phyloP scores from a whole-genome alignment of 2,797 vertebrate species.

The Enteromius anoplus region DNA sequence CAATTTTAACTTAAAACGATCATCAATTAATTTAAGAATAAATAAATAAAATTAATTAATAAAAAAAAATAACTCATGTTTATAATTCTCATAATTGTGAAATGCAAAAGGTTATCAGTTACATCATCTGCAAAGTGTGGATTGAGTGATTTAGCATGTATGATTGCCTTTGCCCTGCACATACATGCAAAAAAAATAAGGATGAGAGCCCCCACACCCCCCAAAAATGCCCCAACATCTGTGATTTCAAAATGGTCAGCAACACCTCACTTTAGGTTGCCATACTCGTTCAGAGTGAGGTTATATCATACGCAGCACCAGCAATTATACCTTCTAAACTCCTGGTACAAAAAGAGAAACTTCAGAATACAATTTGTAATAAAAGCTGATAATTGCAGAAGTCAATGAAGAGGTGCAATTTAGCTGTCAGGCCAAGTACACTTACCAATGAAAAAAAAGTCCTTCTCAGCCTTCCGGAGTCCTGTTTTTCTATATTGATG shows the following conservation, averaged over 20 bases:
- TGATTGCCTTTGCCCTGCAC: conserved; percentile 40
- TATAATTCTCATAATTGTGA: not conserved
- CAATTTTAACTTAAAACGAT: not conserved
- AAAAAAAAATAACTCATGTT: not conserved
- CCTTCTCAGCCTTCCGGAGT: conserved; percentile 29
- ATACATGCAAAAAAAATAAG: conserved; percentile 48
- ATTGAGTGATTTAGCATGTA: conserved; percentile 41
- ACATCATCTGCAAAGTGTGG: not conserved
- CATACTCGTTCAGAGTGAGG: conserved; percentile 22
- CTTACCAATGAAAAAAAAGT: conserved; percentile 36
- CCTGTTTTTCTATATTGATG: conserved; percentile 52
- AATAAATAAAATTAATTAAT: not conserved
- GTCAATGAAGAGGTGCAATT: conserved; percentile 52
- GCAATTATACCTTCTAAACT: conserved; percentile 42
- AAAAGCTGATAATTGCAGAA: conserved; percentile 61
- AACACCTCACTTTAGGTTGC: conserved; percentile 1
- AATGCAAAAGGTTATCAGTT: not conserved
- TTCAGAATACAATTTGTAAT: conserved; percentile 56
- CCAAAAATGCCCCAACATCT: conserved; percentile 26
- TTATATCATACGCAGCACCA: conserved; percentile 31
- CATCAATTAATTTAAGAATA: not conserved
- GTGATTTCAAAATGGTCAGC: conserved; percentile 45
- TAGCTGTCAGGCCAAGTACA: conserved; percentile 53
- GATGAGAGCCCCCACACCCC: no score
- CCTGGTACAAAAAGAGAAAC: conserved; percentile 33